phyloP scores from a whole-genome alignment of 2,797 vertebrate species.

The Liparis tanakae region DNA sequence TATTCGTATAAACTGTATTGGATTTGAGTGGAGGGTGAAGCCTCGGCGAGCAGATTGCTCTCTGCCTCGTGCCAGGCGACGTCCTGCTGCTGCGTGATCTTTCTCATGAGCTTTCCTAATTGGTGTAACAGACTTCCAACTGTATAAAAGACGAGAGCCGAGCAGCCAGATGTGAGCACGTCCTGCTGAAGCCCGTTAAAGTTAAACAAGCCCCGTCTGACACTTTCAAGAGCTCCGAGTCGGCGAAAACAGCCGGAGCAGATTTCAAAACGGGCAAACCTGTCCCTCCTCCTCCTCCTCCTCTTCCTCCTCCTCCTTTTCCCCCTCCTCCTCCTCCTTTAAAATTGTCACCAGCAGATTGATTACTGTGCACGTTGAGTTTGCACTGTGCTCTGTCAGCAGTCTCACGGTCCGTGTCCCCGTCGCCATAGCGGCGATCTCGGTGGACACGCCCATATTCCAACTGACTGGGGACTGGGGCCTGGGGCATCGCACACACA shows the following conservation, averaged over 20 bases:
- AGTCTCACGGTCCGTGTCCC: conserved; percentile 2
- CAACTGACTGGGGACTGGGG: conserved; percentile 15
- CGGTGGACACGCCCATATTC: not conserved
- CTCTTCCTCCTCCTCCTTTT: too few relatives aligned
- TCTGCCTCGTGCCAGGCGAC: not conserved
- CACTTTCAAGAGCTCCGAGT: conserved; percentile 16
- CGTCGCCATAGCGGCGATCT: conserved; percentile 27
- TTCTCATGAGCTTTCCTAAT: not conserved
- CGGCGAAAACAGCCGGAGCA: conserved; percentile 44
- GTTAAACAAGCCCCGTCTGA: conserved; percentile 29
- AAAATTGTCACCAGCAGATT: conserved; percentile 6
- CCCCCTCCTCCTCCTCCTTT: not conserved
- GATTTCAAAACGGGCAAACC: conserved; percentile 32
- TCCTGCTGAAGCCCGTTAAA: conserved; percentile 11
- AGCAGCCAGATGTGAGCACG: conserved; percentile 3
- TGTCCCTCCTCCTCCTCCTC: not conserved
- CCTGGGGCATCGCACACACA: not conserved
- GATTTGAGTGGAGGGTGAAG: too few relatives aligned
- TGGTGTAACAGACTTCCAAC: not conserved
- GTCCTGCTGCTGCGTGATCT: not conserved
- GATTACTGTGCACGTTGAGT: conserved; percentile 11
- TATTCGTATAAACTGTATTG: too few relatives aligned
- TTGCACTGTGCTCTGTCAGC: conserved; percentile 11
- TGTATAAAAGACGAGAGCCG: not conserved
- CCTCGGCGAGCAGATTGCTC: not conserved